Evolutionary conservation across 2,113 vertebrate genomes (phyloP).

Genomic region (Colaptes auratus): DNA sequence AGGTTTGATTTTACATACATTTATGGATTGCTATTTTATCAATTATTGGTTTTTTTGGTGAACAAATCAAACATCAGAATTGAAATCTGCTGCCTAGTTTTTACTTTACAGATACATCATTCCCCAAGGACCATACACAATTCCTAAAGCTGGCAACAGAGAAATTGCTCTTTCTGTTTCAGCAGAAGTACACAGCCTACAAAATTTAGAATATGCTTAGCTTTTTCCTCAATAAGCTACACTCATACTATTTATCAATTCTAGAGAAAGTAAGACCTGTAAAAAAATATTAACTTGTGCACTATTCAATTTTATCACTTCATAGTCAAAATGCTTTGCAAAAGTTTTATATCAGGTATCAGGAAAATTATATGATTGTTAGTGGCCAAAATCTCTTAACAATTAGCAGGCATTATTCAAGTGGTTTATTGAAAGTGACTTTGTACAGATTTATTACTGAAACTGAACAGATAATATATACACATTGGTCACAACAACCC

Average conservation of each 20-base stretch:
- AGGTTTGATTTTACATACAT: not conserved
- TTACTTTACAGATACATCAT: not conserved
- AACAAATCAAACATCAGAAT: not conserved
- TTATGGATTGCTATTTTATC: not conserved
- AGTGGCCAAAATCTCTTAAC: not conserved
- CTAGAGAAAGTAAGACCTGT: not conserved
- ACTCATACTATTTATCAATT: not conserved
- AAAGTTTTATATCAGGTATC: not conserved
- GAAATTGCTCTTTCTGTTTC: not conserved
- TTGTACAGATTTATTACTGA: not conserved
- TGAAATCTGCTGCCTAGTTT: not conserved
- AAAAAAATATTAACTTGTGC: not conserved
- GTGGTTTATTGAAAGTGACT: not conserved
- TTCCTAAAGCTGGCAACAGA: not conserved
- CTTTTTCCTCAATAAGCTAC: not conserved
- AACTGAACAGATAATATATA: not conserved
- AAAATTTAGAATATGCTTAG: not conserved
- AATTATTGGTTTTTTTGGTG: not conserved
- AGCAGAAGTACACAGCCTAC: not conserved
- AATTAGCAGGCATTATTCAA: not conserved
- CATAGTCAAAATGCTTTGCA: not conserved
- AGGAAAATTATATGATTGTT: not conserved
- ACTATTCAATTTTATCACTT: not conserved
- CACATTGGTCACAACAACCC: too few species aligned
- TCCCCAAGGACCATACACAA: not conserved